Conservation (phyloP, 2,797 vertebrate genomes). For the Rhinogobio ventralis region DNA sequence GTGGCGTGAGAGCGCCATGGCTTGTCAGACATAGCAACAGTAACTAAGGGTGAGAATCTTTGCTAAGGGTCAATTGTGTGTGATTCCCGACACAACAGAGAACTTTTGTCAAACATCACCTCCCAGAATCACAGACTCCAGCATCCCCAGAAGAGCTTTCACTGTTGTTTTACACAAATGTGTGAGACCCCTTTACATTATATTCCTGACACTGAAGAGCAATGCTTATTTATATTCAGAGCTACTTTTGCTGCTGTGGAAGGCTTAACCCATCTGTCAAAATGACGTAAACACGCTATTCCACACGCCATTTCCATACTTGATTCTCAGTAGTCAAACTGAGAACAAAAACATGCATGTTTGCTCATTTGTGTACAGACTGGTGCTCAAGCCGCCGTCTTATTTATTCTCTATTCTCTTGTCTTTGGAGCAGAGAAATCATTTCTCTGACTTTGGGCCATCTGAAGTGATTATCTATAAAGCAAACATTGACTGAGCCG, state of each 20-base stretch:
- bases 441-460: constrained; percentile 69
- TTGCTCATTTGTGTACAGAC: background rate
- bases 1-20: background rate
- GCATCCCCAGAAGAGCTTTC: constrained; percentile 59
- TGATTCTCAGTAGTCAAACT: constrained; percentile 37
- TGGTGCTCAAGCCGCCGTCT: constrained; percentile 49
- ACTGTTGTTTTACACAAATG: constrained; percentile 56
- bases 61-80: constrained; percentile 45
- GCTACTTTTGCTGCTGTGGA: constrained; percentile 31
- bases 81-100: constrained; percentile 52
- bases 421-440: constrained; percentile 60
- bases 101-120: constrained; percentile 31
- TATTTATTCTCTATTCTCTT: constrained; percentile 68
- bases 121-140: constrained; percentile 57
- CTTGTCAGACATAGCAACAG: no score
- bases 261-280: constrained; percentile 36
- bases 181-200: constrained; percentile 7
- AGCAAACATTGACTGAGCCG: constrained; percentile 74
- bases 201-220: constrained; percentile 27
- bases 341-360: constrained; percentile 18
- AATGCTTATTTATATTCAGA: constrained; percentile 41
- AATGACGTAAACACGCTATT: constrained; percentile 29
- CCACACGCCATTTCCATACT: constrained; percentile 10
- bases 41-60: no score
- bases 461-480: constrained; percentile 74